phyloP scores from a whole-genome alignment of 2,113 vertebrate genomes.

The Anguilla japonica region DNA sequence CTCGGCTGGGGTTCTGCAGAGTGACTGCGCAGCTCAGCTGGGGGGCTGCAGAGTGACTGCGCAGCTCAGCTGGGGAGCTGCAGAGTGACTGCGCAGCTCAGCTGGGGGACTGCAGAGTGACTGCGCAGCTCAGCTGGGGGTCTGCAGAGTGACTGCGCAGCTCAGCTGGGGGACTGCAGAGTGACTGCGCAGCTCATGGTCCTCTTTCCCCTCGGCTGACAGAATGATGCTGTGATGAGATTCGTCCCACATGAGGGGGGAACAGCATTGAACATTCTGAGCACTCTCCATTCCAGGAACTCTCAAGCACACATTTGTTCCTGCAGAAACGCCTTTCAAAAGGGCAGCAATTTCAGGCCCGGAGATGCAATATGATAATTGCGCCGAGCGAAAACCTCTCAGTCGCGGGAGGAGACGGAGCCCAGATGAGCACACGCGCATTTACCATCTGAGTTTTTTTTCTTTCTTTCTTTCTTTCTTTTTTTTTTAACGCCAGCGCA shows the following conservation, averaged over 20 bases:
- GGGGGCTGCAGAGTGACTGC: too few species aligned
- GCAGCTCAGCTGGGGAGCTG: too few species aligned
- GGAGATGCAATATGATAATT: constrained; percentile 24
- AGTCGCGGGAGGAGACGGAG: constrained; percentile 30
- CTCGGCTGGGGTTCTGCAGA: too few species aligned
- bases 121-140: too few species aligned
- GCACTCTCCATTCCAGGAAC: too few species aligned
- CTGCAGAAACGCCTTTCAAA: not conserved
- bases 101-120: too few species aligned
- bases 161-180: too few species aligned
- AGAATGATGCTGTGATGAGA: not conserved
- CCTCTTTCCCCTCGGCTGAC: not conserved
- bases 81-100: too few species aligned
- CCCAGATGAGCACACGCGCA: constrained; percentile 27
- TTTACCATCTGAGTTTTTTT: too few species aligned
- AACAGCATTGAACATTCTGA: too few species aligned
- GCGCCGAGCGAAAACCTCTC: constrained; percentile 43
- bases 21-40: too few species aligned
- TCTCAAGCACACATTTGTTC: not conserved
- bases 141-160: too few species aligned
- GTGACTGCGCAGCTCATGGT: not conserved
- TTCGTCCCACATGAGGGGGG: not conserved
- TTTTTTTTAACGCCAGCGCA: constrained; percentile 35
- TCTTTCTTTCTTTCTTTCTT: not conserved
- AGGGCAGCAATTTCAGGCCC: not conserved